A percentile compares a stretch with the other conserved stretches of the same genome.
Conservation (phyloP, 2,113 vertebrate species). For the Theristicus caerulescens region DNA sequence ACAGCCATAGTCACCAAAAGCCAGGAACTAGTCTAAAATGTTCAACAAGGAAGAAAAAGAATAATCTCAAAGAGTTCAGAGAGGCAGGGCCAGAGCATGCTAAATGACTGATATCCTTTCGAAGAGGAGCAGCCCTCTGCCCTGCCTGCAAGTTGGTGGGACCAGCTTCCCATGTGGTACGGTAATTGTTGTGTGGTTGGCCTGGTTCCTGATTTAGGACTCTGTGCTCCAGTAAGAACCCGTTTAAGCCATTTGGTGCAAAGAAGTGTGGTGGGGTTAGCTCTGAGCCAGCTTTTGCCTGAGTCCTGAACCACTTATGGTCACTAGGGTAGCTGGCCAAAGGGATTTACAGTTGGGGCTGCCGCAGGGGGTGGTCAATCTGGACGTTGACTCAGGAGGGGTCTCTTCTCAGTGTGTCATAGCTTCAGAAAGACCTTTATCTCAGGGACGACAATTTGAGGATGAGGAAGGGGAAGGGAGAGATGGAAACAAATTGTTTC, state of each 20-base stretch:
- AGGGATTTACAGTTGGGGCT: neutral
- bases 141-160: neutral
- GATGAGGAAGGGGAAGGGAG: neutral
- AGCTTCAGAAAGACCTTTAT: neutral
- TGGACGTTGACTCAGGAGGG: neutral
- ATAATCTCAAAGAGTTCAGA: neutral
- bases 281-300: neutral
- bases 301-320: neutral
- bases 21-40: neutral
- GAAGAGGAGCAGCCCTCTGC: neutral
- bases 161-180: fast-evolving
- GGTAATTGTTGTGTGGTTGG: neutral
- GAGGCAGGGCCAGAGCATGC: neutral
- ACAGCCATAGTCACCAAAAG: neutral
- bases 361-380: fast-evolving
- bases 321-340: neutral
- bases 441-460: neutral
- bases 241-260: neutral
- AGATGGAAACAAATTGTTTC: neutral
- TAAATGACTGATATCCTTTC: neutral
- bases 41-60: neutral
- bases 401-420: neutral
- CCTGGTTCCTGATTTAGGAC: neutral
- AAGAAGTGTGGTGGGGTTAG: neutral
- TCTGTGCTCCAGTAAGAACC: neutral